Evolutionary conservation across 2,113 vertebrate species (phyloP).

Genomic region (Murina feae): DNA sequence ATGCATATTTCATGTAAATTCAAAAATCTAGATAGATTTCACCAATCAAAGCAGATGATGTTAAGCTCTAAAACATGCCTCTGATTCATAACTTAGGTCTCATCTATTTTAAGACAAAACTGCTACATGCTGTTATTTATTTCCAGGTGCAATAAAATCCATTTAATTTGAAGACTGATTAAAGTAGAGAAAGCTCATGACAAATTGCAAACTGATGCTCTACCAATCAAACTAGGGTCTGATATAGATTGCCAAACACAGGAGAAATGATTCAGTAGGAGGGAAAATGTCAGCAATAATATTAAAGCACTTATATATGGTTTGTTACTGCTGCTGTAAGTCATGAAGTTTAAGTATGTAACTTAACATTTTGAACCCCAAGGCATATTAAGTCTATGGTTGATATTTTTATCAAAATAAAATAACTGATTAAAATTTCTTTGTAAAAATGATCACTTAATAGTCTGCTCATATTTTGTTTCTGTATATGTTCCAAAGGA

Average conservation of each 20-base stretch:
- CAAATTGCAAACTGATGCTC: conserved; percentile 22
- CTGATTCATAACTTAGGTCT: not conserved
- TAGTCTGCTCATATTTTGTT: not conserved
- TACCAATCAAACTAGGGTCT: not conserved
- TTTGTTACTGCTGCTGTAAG: not conserved
- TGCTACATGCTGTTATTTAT: conserved; percentile 39
- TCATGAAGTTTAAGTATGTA: not conserved
- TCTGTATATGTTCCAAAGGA: not conserved
- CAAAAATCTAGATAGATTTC: conserved; percentile 47
- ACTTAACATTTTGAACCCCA: not conserved
- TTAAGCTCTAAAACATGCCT: conserved; percentile 33
- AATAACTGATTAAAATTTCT: not conserved
- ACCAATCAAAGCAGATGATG: conserved; percentile 53
- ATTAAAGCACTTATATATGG: not conserved
- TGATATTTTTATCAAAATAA: not conserved
- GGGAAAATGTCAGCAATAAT: not conserved
- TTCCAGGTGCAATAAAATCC: conserved; percentile 64
- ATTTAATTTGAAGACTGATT: conserved; percentile 63
- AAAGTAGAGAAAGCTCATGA: conserved; percentile 51
- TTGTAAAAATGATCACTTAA: not conserved
- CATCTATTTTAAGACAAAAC: conserved; percentile 68
- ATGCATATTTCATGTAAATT: conserved; percentile 46
- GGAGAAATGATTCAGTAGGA: not conserved
- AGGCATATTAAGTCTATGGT: not conserved
- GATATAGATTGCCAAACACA: conserved; percentile 35